These are phyloP conservation scores for Avahi laniger DNA, from an alignment of 2,797 vertebrate species.

Conservation along the genomic window DNA sequence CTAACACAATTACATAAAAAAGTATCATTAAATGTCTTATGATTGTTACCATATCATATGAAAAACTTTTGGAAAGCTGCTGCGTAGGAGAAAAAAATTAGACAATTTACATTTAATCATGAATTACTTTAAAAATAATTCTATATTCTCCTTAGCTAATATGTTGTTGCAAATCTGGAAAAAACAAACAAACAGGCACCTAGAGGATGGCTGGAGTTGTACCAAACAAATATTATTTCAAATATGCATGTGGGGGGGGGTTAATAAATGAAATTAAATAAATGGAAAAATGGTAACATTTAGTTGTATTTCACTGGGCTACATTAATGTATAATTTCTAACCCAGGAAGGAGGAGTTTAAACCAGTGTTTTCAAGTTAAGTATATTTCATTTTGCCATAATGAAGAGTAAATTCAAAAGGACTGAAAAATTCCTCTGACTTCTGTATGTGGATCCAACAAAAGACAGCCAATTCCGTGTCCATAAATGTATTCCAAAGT, in stretches of 20 bases:
- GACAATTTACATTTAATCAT: neutral
- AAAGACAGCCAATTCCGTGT: neutral
- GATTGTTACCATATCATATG: neutral
- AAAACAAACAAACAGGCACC: neutral
- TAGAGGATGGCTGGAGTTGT: neutral
- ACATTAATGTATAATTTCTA: neutral
- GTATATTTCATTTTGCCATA: neutral
- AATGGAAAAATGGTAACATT: neutral
- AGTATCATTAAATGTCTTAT: neutral
- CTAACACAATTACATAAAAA: neutral
- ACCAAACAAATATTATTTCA: neutral
- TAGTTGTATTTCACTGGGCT: neutral
- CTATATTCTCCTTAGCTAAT: neutral
- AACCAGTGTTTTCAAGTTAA: neutral
- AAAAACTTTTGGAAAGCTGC: neutral
- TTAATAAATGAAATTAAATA: neutral
- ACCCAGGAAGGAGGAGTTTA: neutral
- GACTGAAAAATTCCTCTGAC: neutral
- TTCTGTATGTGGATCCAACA: neutral
- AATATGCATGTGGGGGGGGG: rapidly evolving
- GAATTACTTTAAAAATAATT: neutral
- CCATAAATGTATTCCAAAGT: neutral
- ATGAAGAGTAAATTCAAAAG: neutral
- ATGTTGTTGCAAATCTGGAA: neutral
- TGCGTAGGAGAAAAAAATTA: neutral